phyloP scores from a whole-genome alignment of 2,888 invertebrate species.

The Dascillus cervinus region DNA sequence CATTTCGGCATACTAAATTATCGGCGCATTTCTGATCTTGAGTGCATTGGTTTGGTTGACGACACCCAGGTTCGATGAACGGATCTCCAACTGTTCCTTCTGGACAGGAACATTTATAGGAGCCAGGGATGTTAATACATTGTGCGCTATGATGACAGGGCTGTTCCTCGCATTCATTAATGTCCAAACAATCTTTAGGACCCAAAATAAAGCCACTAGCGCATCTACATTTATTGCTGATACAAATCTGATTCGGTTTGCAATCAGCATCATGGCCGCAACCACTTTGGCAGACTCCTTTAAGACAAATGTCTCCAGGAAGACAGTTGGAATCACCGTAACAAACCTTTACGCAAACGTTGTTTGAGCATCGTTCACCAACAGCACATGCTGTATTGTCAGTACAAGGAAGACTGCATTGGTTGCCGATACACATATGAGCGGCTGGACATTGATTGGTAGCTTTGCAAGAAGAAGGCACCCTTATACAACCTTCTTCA shows the following conservation, averaged over 20 bases:
- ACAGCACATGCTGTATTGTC: conserved; percentile 68
- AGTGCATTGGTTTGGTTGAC: conserved; percentile 68
- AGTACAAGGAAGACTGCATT: conserved; percentile 72
- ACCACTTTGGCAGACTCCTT: conserved; percentile 73
- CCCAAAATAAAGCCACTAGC: conserved; percentile 66
- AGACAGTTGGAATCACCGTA: conserved; percentile 85
- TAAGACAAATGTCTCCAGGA: conserved; percentile 79
- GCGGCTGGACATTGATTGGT: conserved; percentile 67
- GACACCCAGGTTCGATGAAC: conserved; percentile 65
- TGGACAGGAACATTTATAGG: conserved; percentile 73
- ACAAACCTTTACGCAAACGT: conserved; percentile 76
- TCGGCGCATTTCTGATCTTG: conserved; percentile 67
- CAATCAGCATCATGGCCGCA: conserved; percentile 79
- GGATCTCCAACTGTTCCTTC: conserved; percentile 71
- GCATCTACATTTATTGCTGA: conserved; percentile 68
- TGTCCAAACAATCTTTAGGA: conserved; percentile 69
- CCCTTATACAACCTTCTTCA: conserved; percentile 81
- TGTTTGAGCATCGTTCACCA: conserved; percentile 75
- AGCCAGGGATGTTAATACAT: conserved; percentile 73
- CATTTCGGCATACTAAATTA: conserved; percentile 64
- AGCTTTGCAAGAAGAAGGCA: conserved; percentile 61
- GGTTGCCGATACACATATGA: conserved; percentile 68
- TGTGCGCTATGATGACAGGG: conserved; percentile 75
- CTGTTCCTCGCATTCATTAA: conserved; percentile 71
- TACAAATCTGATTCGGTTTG: conserved; percentile 67